Conservation (phyloP, 2,888 invertebrate species). For the Ommatoiulus sabulosus region DNA sequence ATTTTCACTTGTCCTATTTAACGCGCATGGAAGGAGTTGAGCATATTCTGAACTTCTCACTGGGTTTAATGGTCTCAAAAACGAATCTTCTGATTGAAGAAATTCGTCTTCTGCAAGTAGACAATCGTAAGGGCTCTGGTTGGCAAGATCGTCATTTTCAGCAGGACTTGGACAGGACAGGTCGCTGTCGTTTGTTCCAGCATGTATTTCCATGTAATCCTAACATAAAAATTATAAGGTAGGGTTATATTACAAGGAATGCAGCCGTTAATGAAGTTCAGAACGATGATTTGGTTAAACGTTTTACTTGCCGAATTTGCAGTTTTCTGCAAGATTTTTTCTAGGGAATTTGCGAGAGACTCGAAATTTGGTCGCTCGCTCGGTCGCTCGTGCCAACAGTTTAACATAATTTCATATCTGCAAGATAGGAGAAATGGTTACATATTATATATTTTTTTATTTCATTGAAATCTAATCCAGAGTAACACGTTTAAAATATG, state of each 20-base stretch:
- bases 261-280: background rate
- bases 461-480: no score
- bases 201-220: constrained; percentile 31
- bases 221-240: background rate
- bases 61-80: background rate
- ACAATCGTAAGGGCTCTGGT: background rate
- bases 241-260: background rate
- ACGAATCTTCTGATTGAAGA: background rate
- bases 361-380: background rate
- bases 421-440: background rate
- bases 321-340: constrained; percentile 8
- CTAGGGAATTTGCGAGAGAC: background rate
- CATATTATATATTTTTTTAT: no score
- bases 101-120: background rate
- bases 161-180: background rate
- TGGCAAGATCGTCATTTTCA: background rate
- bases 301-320: background rate
- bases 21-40: background rate
- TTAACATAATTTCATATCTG: constrained; percentile 41
- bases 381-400: constrained; percentile 44
- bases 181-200: background rate
- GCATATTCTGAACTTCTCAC: background rate
- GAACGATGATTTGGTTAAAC: background rate
- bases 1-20: background rate
- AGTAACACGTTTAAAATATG: no score